Evolutionary conservation across 2,888 invertebrate genomes (phyloP), one percentile per base, ranked within the genome.

Genomic region (Hedychridium roseum): DNA sequence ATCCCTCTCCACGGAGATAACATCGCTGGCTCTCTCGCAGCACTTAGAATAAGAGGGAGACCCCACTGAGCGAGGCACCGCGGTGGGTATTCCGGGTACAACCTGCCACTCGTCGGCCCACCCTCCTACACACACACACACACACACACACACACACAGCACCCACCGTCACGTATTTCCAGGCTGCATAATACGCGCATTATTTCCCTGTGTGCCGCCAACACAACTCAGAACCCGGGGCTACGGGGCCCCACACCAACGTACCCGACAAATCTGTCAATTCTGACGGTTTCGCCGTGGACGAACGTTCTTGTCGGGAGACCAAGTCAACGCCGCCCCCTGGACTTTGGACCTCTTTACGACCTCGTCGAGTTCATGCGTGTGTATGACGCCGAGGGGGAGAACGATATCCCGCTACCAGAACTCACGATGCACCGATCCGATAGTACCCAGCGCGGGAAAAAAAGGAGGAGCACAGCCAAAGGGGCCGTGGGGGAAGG

Each of bases 41-140:
- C 68, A 67, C 64, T 63, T 68, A 63, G 63, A 66, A 67, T 70
- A 66, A 69, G 66, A 61, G 64, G 59, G 69, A 70, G 69, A 70
- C 71, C 76, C 74, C 70, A 73, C 73, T 72, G 76, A 64, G 74
- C 59, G 62, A 60, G 63, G 60, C 76, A 68, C 73, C 70, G 70
- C 75, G 74, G 75, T 73, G 76, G 75, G 73, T 73, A 77, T 77
- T 73, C 76, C 71, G 70, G 70, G 70, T 73, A 73, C 72, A 73
- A 73, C 74, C 74, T 77, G 74, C 76, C 76, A 76, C 75, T 77
- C 76, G 74, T 73, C 77, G 70, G 74, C 68, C 74, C 77, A 77
- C 77, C 76, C 76, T 72, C 67, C 62, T 70, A 64, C 57, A 50
- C 57, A 44, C 43, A 34, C 23, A 49, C 34, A 45, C 43, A 23